A percentile compares a stretch with the other conserved stretches of the same genome.
Conservation (phyloP, 2,113 vertebrate genomes). For the Genyomyrus donnyi region DNA sequence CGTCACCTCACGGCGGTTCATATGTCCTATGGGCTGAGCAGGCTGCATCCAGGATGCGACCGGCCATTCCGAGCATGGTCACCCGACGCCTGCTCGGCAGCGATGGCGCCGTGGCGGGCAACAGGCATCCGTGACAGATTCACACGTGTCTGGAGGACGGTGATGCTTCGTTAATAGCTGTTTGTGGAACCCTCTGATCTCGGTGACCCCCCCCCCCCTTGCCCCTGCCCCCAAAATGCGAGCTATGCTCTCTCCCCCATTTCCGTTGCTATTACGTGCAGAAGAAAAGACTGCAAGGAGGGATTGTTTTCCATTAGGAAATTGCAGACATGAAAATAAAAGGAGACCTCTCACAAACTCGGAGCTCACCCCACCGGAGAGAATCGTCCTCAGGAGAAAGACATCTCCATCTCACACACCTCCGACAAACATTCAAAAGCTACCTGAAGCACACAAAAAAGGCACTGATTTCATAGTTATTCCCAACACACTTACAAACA, state of each 20-base stretch:
- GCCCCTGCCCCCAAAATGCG: not conserved
- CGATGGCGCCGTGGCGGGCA: not conserved
- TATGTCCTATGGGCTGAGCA: slow-evolving; percentile 21
- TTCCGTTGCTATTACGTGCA: not conserved
- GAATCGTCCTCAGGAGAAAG: not conserved
- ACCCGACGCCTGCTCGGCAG: not conserved
- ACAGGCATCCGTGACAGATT: not conserved
- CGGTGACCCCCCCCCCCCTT: not conserved
- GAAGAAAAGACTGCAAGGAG: not conserved
- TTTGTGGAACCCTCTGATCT: not conserved
- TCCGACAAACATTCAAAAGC: not conserved
- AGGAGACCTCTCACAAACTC: not conserved
- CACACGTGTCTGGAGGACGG: not conserved
- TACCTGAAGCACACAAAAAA: not conserved
- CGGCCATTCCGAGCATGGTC: not conserved
- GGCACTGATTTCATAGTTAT: not conserved
- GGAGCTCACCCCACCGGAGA: not conserved
- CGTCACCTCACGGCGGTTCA: slow-evolving; percentile 36
- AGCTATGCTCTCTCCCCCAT: not conserved
- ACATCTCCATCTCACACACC: not conserved
- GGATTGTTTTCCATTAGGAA: not conserved
- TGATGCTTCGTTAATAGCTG: not conserved
- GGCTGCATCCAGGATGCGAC: not conserved
- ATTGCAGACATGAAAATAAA: not conserved
- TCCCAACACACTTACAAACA: not conserved